These are phyloP conservation scores for Pangasius sanitwongsei DNA, from an alignment of 2,797 vertebrate genomes.

Conservation along the genomic window DNA sequence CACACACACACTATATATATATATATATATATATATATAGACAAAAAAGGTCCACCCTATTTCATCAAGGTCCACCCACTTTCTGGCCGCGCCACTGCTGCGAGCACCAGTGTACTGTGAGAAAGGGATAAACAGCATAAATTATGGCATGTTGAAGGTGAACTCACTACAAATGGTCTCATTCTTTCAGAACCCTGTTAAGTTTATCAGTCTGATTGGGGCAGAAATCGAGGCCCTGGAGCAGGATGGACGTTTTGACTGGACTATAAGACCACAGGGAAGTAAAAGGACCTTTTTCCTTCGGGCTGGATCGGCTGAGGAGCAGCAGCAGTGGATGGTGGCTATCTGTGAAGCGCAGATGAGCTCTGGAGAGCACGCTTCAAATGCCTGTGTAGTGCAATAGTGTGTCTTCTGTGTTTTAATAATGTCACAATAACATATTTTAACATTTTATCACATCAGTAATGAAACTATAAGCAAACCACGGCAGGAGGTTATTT, in stretches of 20 bases:
- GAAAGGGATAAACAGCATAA: not conserved
- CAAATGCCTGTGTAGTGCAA: constrained; percentile 58
- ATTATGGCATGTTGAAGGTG: not conserved
- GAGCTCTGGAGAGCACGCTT: constrained; percentile 32
- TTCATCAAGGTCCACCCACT: too few species aligned
- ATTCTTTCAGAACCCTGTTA: constrained; percentile 47
- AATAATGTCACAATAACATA: not conserved
- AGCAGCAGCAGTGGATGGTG: constrained; percentile 57
- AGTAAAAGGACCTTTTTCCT: constrained; percentile 52
- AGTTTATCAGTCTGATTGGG: constrained; percentile 57
- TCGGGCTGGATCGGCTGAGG: constrained; percentile 40
- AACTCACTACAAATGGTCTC: not conserved
- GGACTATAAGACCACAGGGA: constrained; percentile 54
- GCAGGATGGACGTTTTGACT: constrained; percentile 42
- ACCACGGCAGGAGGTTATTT: too few species aligned
- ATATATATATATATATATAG: too few species aligned
- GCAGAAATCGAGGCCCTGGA: constrained; percentile 49
- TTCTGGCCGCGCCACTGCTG: too few species aligned
- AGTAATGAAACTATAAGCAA: not conserved
- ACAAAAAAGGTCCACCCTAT: too few species aligned
- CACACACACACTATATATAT: too few species aligned
- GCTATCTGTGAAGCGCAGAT: constrained; percentile 59
- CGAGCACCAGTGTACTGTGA: too few species aligned
- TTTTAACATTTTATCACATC: too few species aligned
- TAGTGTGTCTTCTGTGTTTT: constrained; percentile 25